Evolutionary conservation across 2,888 invertebrate genomes (phyloP), one percentile per base, ranked within the genome.

Genomic region (Busseola fusca): DNA sequence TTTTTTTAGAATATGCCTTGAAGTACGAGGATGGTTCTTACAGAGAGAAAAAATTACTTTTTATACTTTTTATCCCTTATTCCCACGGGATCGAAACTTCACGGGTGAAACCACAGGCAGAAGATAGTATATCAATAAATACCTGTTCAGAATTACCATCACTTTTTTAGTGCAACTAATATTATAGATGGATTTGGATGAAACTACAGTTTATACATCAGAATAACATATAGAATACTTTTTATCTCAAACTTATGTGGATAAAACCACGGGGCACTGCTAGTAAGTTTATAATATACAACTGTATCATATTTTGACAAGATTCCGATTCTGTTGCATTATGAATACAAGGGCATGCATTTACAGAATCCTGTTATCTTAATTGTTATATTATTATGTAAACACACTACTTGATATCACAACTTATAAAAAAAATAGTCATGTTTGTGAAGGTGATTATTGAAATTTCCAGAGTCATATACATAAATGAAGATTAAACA

Each of bases 61-160:
- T n/a, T n/a, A n/a, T n/a, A n/a, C n/a, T n/a, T n/a, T n/a, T n/a
- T n/a, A n/a, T n/a, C n/a, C n/a, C n/a, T n/a, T n/a, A n/a, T n/a
- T n/a, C n/a, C n/a, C n/a, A n/a, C n/a, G n/a, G n/a, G n/a, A n/a
- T n/a, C n/a, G n/a, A n/a, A n/a, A n/a, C n/a, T n/a, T n/a, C n/a
- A n/a, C n/a, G n/a, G n/a, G n/a, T n/a, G n/a, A n/a, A n/a, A n/a
- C n/a, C n/a, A n/a, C n/a, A n/a, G n/a, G n/a, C n/a, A n/a, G n/a
- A n/a, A n/a, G n/a, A n/a, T n/a, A n/a, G n/a, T n/a, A n/a, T n/a
- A 54, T 48, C 10, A 76, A 45, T 50, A 63, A 58, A 63, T 50
- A 40, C 12, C 12, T 58, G 27, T 21, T 50, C 18, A 34, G 9
- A 34, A 25, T 62, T 57, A 45, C 25, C 12, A 30, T 58, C 10